Evolutionary conservation across 2,888 invertebrate genomes (phyloP).

Genomic region (Rhorus exstirpatorius): DNA sequence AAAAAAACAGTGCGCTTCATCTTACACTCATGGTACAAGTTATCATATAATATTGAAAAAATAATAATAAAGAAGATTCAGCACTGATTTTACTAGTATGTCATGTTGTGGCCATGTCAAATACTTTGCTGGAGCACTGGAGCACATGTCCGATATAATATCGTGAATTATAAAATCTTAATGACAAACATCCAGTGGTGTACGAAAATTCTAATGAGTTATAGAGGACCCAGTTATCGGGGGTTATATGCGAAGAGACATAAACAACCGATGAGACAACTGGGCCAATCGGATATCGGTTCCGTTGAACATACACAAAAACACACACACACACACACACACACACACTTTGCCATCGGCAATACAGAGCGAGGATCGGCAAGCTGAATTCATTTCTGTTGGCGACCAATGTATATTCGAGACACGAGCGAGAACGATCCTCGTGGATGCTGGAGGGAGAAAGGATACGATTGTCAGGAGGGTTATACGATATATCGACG

Average conservation of each 20-base stretch:
- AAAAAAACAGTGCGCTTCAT: too few species aligned
- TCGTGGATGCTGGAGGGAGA: constrained; percentile 30
- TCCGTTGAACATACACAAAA: too few species aligned
- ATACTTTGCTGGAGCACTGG: too few species aligned
- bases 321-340: too few species aligned
- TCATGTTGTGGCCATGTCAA: too few species aligned
- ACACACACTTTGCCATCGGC: constrained; percentile 6
- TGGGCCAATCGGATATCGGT: constrained; percentile 67
- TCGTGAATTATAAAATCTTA: constrained; percentile 1
- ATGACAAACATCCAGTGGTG: not conserved
- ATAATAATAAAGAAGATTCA: too few species aligned
- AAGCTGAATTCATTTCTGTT: constrained; percentile 37
- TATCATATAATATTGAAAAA: too few species aligned
- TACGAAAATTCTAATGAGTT: constrained; percentile 12
- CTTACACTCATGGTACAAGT: too few species aligned
- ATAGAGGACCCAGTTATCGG: constrained; percentile 6
- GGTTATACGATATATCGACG: not conserved
- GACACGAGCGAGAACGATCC: constrained; percentile 61
- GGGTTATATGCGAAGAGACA: constrained; percentile 18
- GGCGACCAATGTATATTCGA: constrained; percentile 64
- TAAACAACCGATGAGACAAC: constrained; percentile 43
- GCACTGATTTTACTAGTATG: too few species aligned
- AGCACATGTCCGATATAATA: not conserved
- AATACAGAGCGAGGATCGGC: not conserved
- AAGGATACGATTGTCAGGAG: constrained; percentile 55